Conservation (phyloP, 2,113 vertebrate genomes). For the Grammatotria lemairii region DNA sequence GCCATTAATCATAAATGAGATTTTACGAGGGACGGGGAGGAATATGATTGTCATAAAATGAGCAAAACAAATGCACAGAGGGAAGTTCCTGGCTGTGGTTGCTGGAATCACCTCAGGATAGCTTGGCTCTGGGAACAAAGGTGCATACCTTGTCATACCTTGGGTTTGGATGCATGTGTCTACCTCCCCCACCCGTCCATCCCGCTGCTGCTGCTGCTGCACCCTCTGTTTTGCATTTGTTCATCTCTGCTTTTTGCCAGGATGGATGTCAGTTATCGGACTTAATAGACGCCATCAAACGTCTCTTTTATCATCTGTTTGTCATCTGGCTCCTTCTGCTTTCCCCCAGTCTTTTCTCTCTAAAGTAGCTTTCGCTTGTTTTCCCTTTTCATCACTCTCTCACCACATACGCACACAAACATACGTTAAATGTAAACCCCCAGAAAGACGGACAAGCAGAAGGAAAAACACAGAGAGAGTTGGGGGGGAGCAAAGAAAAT, state of each 20-base stretch:
- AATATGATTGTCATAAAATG: slow-evolving; percentile 48
- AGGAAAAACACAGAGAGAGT: not conserved
- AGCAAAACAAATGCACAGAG: slow-evolving; percentile 32
- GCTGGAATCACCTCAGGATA: slow-evolving; percentile 33
- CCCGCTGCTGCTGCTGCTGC: not conserved
- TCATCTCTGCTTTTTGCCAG: slow-evolving; percentile 31
- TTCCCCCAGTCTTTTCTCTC: not conserved
- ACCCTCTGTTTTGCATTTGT: slow-evolving; percentile 34
- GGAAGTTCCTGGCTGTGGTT: slow-evolving; percentile 14
- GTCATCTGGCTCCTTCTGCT: slow-evolving; percentile 24
- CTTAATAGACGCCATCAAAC: slow-evolving; percentile 52
- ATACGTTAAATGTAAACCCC: not conserved
- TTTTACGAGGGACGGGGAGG: slow-evolving; percentile 34
- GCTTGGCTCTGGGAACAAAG: slow-evolving; percentile 30
- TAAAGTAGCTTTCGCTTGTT: not conserved
- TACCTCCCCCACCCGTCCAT: not conserved
- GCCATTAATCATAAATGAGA: slow-evolving; percentile 46
- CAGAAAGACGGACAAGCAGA: not conserved
- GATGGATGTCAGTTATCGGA: slow-evolving; percentile 43
- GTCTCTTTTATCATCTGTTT: slow-evolving; percentile 21
- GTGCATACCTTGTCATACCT: not conserved
- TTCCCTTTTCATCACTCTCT: not conserved
- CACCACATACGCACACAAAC: not conserved
- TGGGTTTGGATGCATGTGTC: slow-evolving; percentile 17
- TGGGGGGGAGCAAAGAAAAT: not conserved